phyloP scores from a whole-genome alignment of 2,113 vertebrate genomes.

The Bufo gargarizans region DNA sequence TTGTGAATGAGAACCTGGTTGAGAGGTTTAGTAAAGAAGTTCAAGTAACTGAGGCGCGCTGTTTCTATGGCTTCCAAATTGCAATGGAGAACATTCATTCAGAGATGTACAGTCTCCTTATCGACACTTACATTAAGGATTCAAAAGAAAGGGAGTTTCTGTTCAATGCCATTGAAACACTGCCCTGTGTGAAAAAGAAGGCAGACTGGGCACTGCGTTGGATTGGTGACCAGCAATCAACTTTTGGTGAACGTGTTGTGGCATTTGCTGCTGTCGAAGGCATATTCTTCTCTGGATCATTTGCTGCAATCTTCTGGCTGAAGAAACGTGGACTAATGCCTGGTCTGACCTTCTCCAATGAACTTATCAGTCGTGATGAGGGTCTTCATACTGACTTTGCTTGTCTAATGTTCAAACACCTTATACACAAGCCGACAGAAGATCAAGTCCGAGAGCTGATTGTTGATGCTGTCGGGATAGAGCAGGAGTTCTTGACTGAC shows the following conservation, averaged over 20 bases:
- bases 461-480: constrained; percentile 86
- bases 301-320: constrained; percentile 97
- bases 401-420: constrained; percentile 97
- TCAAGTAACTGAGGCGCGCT: constrained; percentile 92
- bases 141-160: constrained; percentile 89
- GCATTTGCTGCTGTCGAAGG: constrained; percentile 97
- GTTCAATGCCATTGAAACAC: constrained; percentile 94
- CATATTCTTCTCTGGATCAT: constrained; percentile 99
- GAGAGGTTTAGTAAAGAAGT: constrained; percentile 96
- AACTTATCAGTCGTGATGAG: constrained; percentile 98
- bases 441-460: constrained; percentile 84
- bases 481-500: constrained; percentile 95
- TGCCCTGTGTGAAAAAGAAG: constrained; percentile 96
- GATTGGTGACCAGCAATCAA: constrained; percentile 90
- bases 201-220: constrained; percentile 97
- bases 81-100: constrained; percentile 99
- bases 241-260: constrained; percentile 92
- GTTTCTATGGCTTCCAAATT: constrained; percentile 98
- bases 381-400: constrained; percentile 97
- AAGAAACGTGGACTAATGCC: constrained; percentile 98
- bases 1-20: constrained; percentile 97
- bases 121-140: constrained; percentile 95
- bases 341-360: constrained; percentile 97
- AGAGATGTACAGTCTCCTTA: constrained; percentile 98
- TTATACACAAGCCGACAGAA: constrained; percentile 84